Base-by-base conservation (phyloP, 2,888 invertebrate genomes). In the Zeuzera pyrina region DNA sequence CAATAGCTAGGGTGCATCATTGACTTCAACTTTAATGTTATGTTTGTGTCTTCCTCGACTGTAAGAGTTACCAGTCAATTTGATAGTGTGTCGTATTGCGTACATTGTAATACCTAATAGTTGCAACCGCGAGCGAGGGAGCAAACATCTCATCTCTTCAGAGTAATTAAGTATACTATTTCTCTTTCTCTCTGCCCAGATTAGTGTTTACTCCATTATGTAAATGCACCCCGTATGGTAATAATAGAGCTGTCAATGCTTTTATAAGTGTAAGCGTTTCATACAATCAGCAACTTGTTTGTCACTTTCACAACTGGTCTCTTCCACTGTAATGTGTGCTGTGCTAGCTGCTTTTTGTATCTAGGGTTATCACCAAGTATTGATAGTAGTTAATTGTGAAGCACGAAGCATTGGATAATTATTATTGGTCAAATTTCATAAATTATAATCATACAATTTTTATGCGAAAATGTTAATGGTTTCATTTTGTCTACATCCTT, bases 211-310 rank as follows among this genome's bases (percentile, higher is more conserved):
- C 52, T 10, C 50, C 57, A 57, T 58, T 57, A 62, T 61, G 65
- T 66, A 70, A 60, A 57, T 73, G 76, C 79, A 78, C 77, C 60
- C 77, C 69, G 73, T 73, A 74, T 78, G 72, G 76, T 76, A 77
- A 83, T 83, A 81, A 83, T 83, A 81, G 83, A 81, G 83, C 83
- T 83, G 83, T 81, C 81, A 74, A 76, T 77, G 83, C 81, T 83
- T 76, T 71, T 72, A 71, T 78, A 77, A 77, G 62, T 77, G 78
- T 79, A 78, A 78, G 78, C 77, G 76, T 78, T 76, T 72, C 74
- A 72, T 79, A 71, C 62, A 68, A 73, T 70, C 73, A 76, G 73
- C 78, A 69, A 78, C 61, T 66, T 71, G 72, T 78, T 77, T 77
- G 74, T 72, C 74, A 78, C 74, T 71, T 66, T 76, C 81, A 77